Base-by-base conservation (phyloP, 2,888 invertebrate genomes). In the Anagyrus pseudococci region DNA sequence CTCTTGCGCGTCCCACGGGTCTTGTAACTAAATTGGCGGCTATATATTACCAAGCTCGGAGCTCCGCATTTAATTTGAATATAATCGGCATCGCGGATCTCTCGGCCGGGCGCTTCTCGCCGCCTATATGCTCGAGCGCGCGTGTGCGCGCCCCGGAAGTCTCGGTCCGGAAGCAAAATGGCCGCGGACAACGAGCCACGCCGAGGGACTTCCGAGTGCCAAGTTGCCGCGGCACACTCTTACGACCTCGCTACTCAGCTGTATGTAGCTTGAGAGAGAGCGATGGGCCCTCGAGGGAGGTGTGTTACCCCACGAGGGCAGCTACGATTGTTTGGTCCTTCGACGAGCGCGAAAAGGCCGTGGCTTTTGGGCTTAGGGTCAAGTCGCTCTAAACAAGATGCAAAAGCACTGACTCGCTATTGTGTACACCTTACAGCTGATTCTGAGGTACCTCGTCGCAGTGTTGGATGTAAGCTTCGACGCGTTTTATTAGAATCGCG, bases 21-120 rank as follows among this genome's bases (percentile, higher is more conserved):
- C 75, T 77, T 74, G 79, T 77, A 76, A 78, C 76, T 79, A 80
- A 80, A 80, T 80, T 80, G 80, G 77, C 73, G 77, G 78, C 77
- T 76, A 79, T 80, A 80, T 80, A 80, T 80, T 79, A 79, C 78
- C 76, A n/a, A n/a, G 76, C 75, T 76, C 70, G 71, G 76, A 76
- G 73, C n/a, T 75, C 73, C 74, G 78, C 80, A 79, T 80, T 80
- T 79, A 80, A 80, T 80, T 80, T 80, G 79, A 80, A 80, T 80
- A 80, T 79, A 79, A 80, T 80, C 80, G 76, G 69, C 74, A 69
- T 74, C 74, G 75, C 76, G 78, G 75, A 79, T 80, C 79, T 79
- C 73, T 70, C 73, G 70, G n/a, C n/a, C n/a, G n/a, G n/a, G n/a
- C n/a, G 78, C 78, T 78, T 78, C 79, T 79, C 80, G 77, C 71